These are phyloP conservation scores for Aphidoletes aphidimyza DNA, from an alignment of 2,888 invertebrate genomes.

Conservation along the genomic window DNA sequence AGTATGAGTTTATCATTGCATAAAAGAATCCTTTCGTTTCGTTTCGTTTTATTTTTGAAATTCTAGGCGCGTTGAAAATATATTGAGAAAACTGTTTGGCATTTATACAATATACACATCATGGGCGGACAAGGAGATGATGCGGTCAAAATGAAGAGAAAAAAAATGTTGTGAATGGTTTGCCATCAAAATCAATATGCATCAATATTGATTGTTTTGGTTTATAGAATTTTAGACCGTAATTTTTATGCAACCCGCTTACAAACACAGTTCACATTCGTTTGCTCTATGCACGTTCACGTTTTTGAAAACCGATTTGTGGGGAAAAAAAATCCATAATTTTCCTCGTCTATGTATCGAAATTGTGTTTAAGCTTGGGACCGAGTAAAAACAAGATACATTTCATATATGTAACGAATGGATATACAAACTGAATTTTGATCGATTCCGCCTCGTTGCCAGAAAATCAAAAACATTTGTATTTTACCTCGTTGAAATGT, in stretches of 20 bases:
- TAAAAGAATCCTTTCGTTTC: neutral
- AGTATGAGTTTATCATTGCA: conserved; percentile 18
- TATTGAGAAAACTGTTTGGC: neutral
- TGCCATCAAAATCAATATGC: conserved; percentile 9
- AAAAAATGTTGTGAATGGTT: neutral
- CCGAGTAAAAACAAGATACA: too few relatives aligned
- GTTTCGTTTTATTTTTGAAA: neutral
- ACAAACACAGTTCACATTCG: neutral
- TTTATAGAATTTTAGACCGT: too few relatives aligned
- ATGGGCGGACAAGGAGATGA: neutral
- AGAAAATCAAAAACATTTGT: conserved; percentile 2
- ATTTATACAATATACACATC: conserved; percentile 1
- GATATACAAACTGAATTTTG: neutral
- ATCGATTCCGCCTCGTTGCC: neutral
- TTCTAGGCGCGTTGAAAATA: neutral
- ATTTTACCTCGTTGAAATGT: neutral
- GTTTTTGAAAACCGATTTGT: neutral
- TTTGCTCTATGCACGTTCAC: neutral
- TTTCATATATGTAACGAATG: neutral
- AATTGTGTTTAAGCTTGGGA: neutral
- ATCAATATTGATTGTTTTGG: conserved; percentile 39
- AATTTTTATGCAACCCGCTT: neutral
- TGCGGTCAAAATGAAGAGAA: neutral
- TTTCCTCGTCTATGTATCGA: neutral
- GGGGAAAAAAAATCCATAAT: neutral